A percentile compares a stretch with the other conserved stretches of the same genome.
phyloP scores from a whole-genome alignment of 1,140 invertebrate species.

The Antheraea pernyi region DNA sequence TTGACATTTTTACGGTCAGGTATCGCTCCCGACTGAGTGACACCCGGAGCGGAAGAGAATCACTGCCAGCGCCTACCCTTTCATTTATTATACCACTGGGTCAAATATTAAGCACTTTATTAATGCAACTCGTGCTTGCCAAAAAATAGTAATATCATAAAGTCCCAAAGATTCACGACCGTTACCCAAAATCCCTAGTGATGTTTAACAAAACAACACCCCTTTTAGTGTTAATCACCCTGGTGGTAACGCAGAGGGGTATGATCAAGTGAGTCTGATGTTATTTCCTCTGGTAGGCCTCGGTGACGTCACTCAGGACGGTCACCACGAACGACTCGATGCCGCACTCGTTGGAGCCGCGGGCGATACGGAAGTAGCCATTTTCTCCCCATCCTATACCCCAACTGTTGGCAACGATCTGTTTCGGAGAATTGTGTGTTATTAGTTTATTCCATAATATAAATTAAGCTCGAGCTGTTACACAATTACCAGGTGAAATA shows the following conservation, averaged over 20 bases:
- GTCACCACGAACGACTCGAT: constrained; percentile 92
- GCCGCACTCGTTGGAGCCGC: constrained; percentile 90
- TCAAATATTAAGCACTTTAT: too few relatives aligned
- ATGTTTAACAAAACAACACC: constrained; percentile 51
- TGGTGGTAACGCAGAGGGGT: constrained; percentile 52
- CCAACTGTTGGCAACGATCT: constrained; percentile 96
- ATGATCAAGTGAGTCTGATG: constrained; percentile 46
- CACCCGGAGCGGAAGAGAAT: too few relatives aligned
- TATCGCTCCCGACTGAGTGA: too few relatives aligned
- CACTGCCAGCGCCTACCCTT: too few relatives aligned
- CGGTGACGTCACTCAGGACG: constrained; percentile 84
- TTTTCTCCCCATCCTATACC: constrained; percentile 93
- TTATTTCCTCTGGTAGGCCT: constrained; percentile 60
- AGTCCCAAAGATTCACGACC: not conserved
- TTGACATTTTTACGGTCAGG: too few relatives aligned
- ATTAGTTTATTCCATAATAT: too few relatives aligned
- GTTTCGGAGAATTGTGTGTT: constrained; percentile 12
- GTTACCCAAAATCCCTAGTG: constrained; percentile 46
- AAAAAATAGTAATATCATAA: too few relatives aligned
- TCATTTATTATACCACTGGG: too few relatives aligned
- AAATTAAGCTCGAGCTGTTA: too few relatives aligned
- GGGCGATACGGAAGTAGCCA: constrained; percentile 90
- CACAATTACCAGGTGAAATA: too few relatives aligned
- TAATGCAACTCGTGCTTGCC: too few relatives aligned
- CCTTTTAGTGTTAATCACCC: constrained; percentile 38